Percentiles rank a stretch among this genome's conserved stretches.
These are phyloP conservation scores for Myotis planiceps DNA, from an alignment of 2,797 vertebrate species.

Conservation along the genomic window DNA sequence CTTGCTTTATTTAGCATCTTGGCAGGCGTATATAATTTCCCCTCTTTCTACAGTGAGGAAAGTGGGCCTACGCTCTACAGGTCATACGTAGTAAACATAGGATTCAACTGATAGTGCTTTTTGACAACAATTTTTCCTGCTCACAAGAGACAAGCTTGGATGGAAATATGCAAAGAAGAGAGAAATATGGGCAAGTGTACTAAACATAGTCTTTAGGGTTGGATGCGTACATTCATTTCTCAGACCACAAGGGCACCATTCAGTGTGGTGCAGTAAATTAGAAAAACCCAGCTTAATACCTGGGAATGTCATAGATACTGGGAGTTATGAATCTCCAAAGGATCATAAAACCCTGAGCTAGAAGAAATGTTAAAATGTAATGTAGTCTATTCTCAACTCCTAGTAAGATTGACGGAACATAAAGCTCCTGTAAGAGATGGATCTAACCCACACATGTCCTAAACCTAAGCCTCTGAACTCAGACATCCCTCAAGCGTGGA, in stretches of 20 bases:
- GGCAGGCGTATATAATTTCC: fast-evolving
- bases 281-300: slow-evolving; percentile 64
- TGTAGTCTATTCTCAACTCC: slow-evolving; percentile 24
- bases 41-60: neutral
- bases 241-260: slow-evolving; percentile 56
- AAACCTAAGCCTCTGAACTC: neutral
- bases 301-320: slow-evolving; percentile 44
- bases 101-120: neutral
- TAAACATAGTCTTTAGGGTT: slow-evolving; percentile 11
- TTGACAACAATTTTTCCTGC: neutral
- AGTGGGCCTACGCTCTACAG: neutral
- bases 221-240: slow-evolving; percentile 19
- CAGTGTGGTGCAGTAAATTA: slow-evolving; percentile 60
- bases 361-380: slow-evolving; percentile 62
- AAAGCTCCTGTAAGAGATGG: neutral
- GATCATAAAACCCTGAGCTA: slow-evolving; percentile 63
- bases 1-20: neutral
- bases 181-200: neutral
- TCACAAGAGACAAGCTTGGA: neutral
- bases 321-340: slow-evolving; percentile 72
- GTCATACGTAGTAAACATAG: neutral
- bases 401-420: slow-evolving; percentile 23
- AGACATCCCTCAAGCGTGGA: neutral
- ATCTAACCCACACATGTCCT: neutral
- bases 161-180: neutral